A percentile compares a stretch with the other conserved stretches of the same genome.
These are phyloP conservation scores for Cheirogaleus major DNA, from an alignment of 2,797 vertebrate genomes.

Conservation along the genomic window DNA sequence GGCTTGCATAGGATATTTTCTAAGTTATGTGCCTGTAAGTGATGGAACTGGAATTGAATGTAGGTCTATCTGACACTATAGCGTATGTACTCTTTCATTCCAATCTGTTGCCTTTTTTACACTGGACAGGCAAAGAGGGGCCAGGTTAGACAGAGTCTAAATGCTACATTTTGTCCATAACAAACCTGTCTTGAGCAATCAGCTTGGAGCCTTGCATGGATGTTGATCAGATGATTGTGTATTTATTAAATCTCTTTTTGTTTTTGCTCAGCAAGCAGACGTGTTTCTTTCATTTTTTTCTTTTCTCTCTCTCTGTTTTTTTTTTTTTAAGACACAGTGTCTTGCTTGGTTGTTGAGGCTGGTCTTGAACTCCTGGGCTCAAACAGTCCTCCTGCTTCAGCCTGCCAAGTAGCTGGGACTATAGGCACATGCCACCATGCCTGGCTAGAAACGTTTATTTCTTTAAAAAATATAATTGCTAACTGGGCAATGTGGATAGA, in stretches of 20 bases:
- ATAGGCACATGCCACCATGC: not conserved
- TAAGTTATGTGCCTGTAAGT: not conserved
- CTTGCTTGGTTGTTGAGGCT: not conserved
- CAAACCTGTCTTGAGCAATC: conserved; percentile 23
- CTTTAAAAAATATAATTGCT: conserved; percentile 20
- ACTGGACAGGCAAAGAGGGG: not conserved
- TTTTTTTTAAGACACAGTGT: not conserved
- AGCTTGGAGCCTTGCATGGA: not conserved
- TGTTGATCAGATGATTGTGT: conserved; percentile 32
- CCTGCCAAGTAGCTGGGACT: not conserved
- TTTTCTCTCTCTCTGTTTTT: no score
- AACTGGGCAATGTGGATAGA: not conserved
- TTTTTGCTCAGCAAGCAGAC: conserved; percentile 56
- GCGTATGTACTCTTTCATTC: not conserved
- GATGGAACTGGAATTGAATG: not conserved
- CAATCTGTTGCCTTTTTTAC: not conserved
- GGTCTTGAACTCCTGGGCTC: not conserved
- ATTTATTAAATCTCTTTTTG: conserved; percentile 56
- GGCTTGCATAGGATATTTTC: not conserved
- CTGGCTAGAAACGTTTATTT: conserved; percentile 55
- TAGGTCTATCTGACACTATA: not conserved
- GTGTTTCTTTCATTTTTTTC: conserved; percentile 45
- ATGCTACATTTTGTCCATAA: not conserved
- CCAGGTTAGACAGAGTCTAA: not conserved
- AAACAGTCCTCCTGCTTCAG: not conserved